Evolutionary conservation across 1,140 invertebrate species (phyloP).

Genomic region (Atta colombica): DNA sequence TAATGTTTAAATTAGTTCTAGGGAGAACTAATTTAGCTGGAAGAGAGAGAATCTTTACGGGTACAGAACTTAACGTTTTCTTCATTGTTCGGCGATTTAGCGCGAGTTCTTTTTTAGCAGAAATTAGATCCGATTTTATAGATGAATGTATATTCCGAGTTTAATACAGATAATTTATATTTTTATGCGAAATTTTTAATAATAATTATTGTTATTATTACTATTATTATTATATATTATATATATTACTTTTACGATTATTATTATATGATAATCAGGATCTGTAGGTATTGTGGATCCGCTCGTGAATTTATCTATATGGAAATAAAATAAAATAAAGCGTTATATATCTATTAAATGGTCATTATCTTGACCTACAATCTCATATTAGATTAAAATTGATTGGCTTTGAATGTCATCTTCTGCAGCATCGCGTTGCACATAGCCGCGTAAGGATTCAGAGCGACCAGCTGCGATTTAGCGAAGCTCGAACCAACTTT

Average conservation of each 20-base stretch:
- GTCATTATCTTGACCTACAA: background rate
- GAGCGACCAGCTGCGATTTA: conserved; percentile 92
- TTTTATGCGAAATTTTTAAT: conserved; percentile 76
- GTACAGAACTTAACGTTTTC: conserved; percentile 57
- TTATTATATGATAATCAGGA: conserved; percentile 56
- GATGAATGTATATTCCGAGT: conserved; percentile 56
- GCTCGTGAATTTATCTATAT: conserved; percentile 54
- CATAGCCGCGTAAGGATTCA: conserved; percentile 95
- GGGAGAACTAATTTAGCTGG: conserved; percentile 44
- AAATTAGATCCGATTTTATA: conserved; percentile 49
- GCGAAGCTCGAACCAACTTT: conserved; percentile 93
- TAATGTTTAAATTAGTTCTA: conserved; percentile 6
- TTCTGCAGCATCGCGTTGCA: conserved; percentile 97
- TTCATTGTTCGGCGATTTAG: conserved; percentile 35
- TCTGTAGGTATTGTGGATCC: conserved; percentile 49
- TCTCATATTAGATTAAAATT: conserved; percentile 8
- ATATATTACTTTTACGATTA: conserved; percentile 61
- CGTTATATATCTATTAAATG: conserved; percentile 58
- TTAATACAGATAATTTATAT: conserved; percentile 77
- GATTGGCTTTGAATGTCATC: conserved; percentile 82
- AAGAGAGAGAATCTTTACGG: conserved; percentile 65
- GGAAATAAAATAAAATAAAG: conserved; percentile 59
- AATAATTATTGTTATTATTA: conserved; percentile 74
- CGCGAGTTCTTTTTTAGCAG: conserved; percentile 61
- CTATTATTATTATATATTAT: conserved; percentile 63